phyloP scores from a whole-genome alignment of 2,888 invertebrate genomes.

The Diaphora mendica region DNA sequence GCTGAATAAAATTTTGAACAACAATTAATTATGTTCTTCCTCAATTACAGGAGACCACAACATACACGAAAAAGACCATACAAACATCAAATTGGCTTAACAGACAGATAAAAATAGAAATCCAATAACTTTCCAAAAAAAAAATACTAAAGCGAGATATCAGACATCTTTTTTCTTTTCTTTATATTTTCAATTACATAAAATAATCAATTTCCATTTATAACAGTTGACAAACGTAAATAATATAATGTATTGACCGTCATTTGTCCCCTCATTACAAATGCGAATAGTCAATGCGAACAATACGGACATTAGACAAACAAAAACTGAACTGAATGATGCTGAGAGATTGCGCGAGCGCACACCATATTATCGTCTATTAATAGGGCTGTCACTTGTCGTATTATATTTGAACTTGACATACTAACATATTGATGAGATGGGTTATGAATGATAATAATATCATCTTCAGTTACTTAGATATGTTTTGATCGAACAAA shows the following conservation, averaged over 20 bases:
- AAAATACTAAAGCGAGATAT: too few relatives aligned
- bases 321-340: conserved; percentile 49
- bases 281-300: conserved; percentile 26
- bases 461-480: background rate
- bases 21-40: too few relatives aligned
- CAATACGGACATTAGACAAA: conserved; percentile 44
- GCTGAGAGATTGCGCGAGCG: conserved; percentile 40
- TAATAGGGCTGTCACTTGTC: conserved; percentile 34
- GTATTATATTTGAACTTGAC: background rate
- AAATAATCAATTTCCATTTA: background rate
- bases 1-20: too few relatives aligned
- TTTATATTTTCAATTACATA: background rate
- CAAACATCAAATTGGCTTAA: too few relatives aligned
- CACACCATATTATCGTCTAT: conserved; percentile 28
- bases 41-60: too few relatives aligned
- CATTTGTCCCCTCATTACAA: conserved; percentile 5
- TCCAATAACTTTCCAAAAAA: too few relatives aligned
- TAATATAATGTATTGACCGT: background rate
- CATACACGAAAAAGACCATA: too few relatives aligned
- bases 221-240: background rate
- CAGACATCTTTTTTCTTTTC: too few relatives aligned
- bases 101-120: too few relatives aligned
- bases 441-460: background rate
- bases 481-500: background rate
- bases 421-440: background rate